phyloP scores from a whole-genome alignment of 1,140 invertebrate species.

The Chironomus tepperi region DNA sequence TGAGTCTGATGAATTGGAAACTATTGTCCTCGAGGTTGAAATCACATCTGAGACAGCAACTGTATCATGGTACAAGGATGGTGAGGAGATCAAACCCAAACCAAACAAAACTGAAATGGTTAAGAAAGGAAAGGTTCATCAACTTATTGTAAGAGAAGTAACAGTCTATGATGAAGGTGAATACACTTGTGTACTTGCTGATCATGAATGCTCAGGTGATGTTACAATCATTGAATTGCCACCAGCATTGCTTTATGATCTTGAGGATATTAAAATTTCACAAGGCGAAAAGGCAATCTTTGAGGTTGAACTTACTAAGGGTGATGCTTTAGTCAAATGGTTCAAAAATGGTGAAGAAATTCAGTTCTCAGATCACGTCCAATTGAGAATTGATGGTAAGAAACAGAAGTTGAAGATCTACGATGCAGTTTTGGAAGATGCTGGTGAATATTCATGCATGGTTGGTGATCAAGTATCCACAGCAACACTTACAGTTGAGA shows the following conservation, averaged over 20 bases:
- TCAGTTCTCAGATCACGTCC: constrained; percentile 79
- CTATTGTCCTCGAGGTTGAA: constrained; percentile 76
- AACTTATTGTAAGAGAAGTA: constrained; percentile 68
- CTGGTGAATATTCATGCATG: constrained; percentile 74
- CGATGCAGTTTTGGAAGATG: constrained; percentile 63
- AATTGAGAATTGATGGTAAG: constrained; percentile 85
- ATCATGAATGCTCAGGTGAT: constrained; percentile 76
- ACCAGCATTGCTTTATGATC: constrained; percentile 71
- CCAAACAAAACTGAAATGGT: constrained; percentile 66
- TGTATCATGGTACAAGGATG: constrained; percentile 80
- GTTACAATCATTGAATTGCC: constrained; percentile 81
- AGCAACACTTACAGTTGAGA: constrained; percentile 66
- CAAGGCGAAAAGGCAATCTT: constrained; percentile 76
- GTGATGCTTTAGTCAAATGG: constrained; percentile 83
- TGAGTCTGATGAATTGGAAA: constrained; percentile 78
- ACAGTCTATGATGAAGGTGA: constrained; percentile 91
- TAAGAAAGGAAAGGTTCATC: constrained; percentile 66
- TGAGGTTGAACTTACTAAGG: constrained; percentile 82
- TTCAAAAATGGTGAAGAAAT: constrained; percentile 79
- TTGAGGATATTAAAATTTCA: constrained; percentile 68
- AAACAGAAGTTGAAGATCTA: constrained; percentile 80
- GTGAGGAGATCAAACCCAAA: constrained; percentile 50
- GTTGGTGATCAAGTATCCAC: constrained; percentile 71
- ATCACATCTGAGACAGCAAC: constrained; percentile 71
- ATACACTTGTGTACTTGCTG: constrained; percentile 74